Base-by-base conservation (phyloP, 2,113 vertebrate genomes). In the Myrmecophaga tridactyla region DNA sequence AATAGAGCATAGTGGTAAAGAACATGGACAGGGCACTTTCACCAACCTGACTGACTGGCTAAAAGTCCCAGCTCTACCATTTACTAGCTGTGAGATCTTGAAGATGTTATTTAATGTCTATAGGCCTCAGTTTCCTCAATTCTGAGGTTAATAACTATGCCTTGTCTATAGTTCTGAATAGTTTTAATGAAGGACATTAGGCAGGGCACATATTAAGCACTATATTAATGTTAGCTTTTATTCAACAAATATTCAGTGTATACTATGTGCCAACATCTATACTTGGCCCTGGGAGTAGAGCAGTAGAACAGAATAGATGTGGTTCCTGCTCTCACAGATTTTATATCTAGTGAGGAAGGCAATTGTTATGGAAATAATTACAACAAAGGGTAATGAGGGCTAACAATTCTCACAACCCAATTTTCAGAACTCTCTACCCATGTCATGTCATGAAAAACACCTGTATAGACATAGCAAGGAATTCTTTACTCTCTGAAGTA, bases 371-470 rank as follows among this genome's bases (percentile, higher is more conserved):
- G 67, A 92, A 96, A 41, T 85, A 72, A 94, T 94, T 87, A 31
- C 63, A 95, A 77, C 81, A 63, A 87, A 81, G 23, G 67, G 29
- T 70, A 69, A 92, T 89, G 63, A 96, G 83, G 83, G 46, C 43
- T 87, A 94, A 81, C 46, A 82, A 34, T 94, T 95, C 60, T 67
- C 82, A 65, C 87, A 96, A 92, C 65, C 84, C 53, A 78, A 60
- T 94, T 90, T 95, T 90, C 56, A 75, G 72, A 97, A 82, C 75
- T 96, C 90, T 95, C 95, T 93, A 96, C 96, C 96, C 46, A 96
- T 95, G 94, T 85, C 94, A 95, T 93, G 60, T 92, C 72, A 87
- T 46, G 62, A 84, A 95, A 94, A 96, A 96, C 43, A 95, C 76
- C 94, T 96, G 67, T 93, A 80, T 86, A 94, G 76, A 65, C 85